Evolutionary conservation across 2,113 vertebrate genomes (phyloP).

Genomic region (Bubalus kerabau): DNA sequence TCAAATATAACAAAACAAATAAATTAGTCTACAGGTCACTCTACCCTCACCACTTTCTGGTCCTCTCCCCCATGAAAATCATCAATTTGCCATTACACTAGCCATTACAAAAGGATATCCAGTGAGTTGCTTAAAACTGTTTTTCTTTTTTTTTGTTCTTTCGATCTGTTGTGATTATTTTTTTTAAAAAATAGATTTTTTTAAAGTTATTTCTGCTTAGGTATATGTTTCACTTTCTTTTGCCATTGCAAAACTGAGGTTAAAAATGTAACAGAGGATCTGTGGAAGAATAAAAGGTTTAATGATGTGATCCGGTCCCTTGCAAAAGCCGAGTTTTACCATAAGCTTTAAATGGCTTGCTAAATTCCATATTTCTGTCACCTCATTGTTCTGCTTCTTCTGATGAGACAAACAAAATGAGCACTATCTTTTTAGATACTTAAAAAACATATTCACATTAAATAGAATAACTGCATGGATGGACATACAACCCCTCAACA

Average conservation of each 20-base stretch:
- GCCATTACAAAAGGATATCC: neutral
- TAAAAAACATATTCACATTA: slow-evolving; percentile 74
- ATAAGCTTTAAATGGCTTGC: slow-evolving; percentile 73
- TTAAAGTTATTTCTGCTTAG: neutral
- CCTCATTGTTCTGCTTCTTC: slow-evolving; percentile 63
- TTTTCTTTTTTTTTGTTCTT: neutral
- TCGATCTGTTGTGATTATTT: neutral
- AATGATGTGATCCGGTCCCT: slow-evolving; percentile 67
- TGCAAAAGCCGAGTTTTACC: slow-evolving; percentile 66
- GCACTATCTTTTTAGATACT: slow-evolving; percentile 64
- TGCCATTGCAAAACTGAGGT: neutral
- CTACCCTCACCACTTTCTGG: neutral
- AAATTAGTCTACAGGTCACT: slow-evolving; percentile 33
- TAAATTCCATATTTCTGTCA: slow-evolving; percentile 73
- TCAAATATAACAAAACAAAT: slow-evolving; percentile 25
- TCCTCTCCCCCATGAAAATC: neutral
- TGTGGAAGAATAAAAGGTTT: slow-evolving; percentile 26
- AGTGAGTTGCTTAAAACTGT: neutral
- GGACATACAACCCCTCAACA: slow-evolving; percentile 63
- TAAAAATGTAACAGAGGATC: neutral
- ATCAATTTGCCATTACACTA: neutral
- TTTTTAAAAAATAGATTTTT: neutral
- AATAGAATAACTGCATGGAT: slow-evolving; percentile 67
- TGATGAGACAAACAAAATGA: slow-evolving; percentile 68
- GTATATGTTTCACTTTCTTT: neutral